Evolutionary conservation across 2,113 vertebrate species (phyloP), one percentile per base, ranked within the genome.

Genomic region (Sander lucioperca): DNA sequence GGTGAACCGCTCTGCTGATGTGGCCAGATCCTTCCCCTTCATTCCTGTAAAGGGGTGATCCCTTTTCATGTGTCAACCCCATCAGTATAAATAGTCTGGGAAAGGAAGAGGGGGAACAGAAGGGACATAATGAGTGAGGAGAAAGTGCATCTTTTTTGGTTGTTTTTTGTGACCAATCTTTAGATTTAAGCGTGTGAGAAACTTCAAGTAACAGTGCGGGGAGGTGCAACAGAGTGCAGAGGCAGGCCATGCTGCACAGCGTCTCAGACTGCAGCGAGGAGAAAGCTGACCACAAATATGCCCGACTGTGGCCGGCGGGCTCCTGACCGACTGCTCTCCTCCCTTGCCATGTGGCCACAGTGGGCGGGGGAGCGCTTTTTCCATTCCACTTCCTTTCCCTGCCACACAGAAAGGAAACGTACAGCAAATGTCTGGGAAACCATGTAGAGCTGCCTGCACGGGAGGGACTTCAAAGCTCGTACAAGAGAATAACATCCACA

Each of bases 271-370:
- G 83, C 83, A 92, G 86, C 64, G 12, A 88, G 85, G 93, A 91
- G 91, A 93, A 89, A 86, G 88, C 68, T 45, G 87, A 94, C 95
- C 95, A 95, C 95, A 96, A 95, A 93, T 93, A 96, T 96, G 94
- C 89, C 87, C 86, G 86, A 88, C 93, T 94, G 92, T 73, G 94
- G 94, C 94, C 89, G 89, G 82, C 83, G 93, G 93, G 94, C 91
- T 94, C 93, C 95, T 91, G 92, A 93, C 92, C 94, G 90, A 88
- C 93, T 90, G 91, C 86, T 93, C 91, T 92, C 88, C 90, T 92
- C 91, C 91, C 92, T 85, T 80, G 80, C 91, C 86, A 83, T 93
- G 90, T 86, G 92, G 91, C 89, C 80, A 1, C 87, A 85, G 77
- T 88, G 87, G 93, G 91, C 64, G 90, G 91, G 85, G 84, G 81